Evolutionary conservation across 2,797 vertebrate genomes (phyloP).

Genomic region (Eulemur mongoz): DNA sequence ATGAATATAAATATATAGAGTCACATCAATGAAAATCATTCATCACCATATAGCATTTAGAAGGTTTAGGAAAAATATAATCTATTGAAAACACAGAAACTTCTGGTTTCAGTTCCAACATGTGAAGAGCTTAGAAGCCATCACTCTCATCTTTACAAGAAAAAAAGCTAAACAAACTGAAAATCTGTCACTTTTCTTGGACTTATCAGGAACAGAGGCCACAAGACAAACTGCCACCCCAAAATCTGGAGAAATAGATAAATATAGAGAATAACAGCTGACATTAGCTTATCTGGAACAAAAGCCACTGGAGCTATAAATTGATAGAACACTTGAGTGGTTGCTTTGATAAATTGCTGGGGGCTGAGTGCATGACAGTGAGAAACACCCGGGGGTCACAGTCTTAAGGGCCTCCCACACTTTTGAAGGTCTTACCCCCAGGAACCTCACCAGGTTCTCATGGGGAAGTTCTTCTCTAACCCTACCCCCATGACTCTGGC

Average conservation of each 20-base stretch:
- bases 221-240: neutral
- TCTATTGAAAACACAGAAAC: neutral
- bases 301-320: neutral
- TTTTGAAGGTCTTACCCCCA: neutral
- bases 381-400: neutral
- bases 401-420: neutral
- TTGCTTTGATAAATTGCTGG: neutral
- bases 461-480: neutral
- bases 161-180: neutral
- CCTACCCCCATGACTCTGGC: too few relatives aligned
- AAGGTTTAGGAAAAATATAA: neutral
- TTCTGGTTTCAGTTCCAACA: neutral
- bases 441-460: neutral
- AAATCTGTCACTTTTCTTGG: neutral
- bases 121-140: neutral
- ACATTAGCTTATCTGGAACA: neutral
- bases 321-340: neutral
- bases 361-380: neutral
- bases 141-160: neutral
- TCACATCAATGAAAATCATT: neutral
- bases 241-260: neutral
- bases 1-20: neutral
- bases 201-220: neutral
- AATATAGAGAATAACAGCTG: neutral
- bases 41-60: neutral